Base-by-base conservation (phyloP, 2,113 vertebrate species). In the Vidua macroura region DNA sequence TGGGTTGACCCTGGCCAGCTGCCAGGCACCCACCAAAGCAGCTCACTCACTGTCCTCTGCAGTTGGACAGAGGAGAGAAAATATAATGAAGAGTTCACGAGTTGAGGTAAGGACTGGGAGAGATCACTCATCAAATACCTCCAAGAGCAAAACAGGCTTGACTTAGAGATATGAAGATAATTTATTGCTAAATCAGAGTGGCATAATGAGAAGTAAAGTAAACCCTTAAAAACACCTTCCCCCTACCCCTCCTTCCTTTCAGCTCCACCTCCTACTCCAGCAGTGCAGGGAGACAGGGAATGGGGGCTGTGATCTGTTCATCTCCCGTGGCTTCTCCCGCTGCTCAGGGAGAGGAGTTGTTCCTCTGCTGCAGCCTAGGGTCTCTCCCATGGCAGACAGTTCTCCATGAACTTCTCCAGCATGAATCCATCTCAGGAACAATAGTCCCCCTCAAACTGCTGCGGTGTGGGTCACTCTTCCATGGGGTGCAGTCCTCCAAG, bases 401-500 rank as follows among this genome's bases (percentile, higher is more conserved):
- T 41, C n/a, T 49, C 82, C 8, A 5, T n/a, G 9, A 41, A 12
- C 23, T 30, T 56, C 23, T 39, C 43, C n/a, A 66, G 3, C 1
- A 0, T 41, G n/a, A 28, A 21, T 74, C 49, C 41, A 48, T 55
- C 56, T 6, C 39, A 39, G 0, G 1, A 39, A 6, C 22, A 31
- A 2, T 27, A 10, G 8, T 6, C 8, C 17, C 37, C 39, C 48
- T 37, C 37, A 28, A 1, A n/a, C 41, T 9, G 15, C 82, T 41
- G n/a, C 1, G 0, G 9, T 1, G 1, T n/a, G 49, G 49, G 11
- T 37, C 49, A 15, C 41, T n/a, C 28, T 48, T n/a, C 59, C 59
- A 56, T 0, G 1, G 49, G 18, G 23, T 39, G 41, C 43, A 56
- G 41, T 5, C 2, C 51, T 48, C 31, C 49, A 56, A 41, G 69